These are phyloP conservation scores for Mythimna lalbum DNA, from an alignment of 2,888 invertebrate species.

Conservation along the genomic window DNA sequence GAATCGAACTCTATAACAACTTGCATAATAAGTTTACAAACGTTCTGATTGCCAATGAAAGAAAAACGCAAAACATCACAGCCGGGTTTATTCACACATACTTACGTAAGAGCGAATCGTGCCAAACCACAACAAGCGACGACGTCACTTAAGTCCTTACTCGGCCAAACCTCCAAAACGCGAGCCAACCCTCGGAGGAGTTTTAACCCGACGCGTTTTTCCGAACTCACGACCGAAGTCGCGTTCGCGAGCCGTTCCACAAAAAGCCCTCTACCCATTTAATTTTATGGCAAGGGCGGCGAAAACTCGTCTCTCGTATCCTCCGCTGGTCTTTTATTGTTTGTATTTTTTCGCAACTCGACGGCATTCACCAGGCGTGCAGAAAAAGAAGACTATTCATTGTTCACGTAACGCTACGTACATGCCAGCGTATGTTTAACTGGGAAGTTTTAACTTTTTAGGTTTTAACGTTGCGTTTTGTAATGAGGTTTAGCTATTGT, in stretches of 20 bases:
- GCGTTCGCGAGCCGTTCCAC: slow-evolving; percentile 66
- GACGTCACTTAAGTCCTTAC: slow-evolving; percentile 54
- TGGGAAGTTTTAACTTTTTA: slow-evolving; percentile 59
- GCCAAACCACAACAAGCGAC: slow-evolving; percentile 50
- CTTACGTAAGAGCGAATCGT: slow-evolving; percentile 45
- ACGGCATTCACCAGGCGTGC: slow-evolving; percentile 71
- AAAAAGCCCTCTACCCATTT: slow-evolving; percentile 79
- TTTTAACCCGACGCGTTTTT: slow-evolving; percentile 66
- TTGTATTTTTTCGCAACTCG: slow-evolving; percentile 81
- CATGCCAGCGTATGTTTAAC: slow-evolving; percentile 61
- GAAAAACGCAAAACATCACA: slow-evolving; percentile 28
- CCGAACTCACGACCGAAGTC: slow-evolving; percentile 68
- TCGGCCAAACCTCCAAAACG: slow-evolving; percentile 42
- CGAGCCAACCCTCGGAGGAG: slow-evolving; percentile 62
- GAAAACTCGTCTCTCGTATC: slow-evolving; percentile 76
- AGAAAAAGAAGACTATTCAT: slow-evolving; percentile 77
- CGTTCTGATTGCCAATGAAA: slow-evolving; percentile 25
- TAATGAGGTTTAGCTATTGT: slow-evolving; percentile 53
- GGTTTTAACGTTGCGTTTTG: slow-evolving; percentile 52
- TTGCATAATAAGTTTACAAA: slow-evolving; percentile 9
- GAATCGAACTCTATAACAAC: slow-evolving; percentile 16
- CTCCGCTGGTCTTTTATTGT: slow-evolving; percentile 79
- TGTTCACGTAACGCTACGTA: slow-evolving; percentile 80
- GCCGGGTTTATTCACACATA: slow-evolving; percentile 40
- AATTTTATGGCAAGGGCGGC: slow-evolving; percentile 84